These are phyloP conservation scores for Podarcis muralis DNA, from an alignment of 2,113 vertebrate species.

Conservation along the genomic window DNA sequence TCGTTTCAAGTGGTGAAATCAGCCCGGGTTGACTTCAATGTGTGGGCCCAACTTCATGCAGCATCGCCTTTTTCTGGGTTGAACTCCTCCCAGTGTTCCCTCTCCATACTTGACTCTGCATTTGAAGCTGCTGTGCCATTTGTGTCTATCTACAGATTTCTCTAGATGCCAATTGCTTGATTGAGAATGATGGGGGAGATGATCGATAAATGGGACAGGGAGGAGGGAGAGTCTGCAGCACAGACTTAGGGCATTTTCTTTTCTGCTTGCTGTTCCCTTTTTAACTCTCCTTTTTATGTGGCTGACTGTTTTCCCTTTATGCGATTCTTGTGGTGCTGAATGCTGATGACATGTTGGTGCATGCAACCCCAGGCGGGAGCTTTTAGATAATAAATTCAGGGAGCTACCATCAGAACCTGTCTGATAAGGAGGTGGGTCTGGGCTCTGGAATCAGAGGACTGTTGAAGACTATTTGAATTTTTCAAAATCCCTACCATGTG, in stretches of 20 bases:
- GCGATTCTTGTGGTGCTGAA: constrained; percentile 63
- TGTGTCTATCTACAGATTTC: neutral
- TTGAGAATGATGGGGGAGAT: constrained; percentile 35
- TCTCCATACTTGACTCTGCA: rapidly evolving
- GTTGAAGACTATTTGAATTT: constrained; percentile 31
- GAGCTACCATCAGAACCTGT: constrained; percentile 18
- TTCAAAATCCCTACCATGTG: neutral
- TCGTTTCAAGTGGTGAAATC: neutral
- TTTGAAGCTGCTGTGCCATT: rapidly evolving
- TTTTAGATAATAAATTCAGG: constrained; percentile 47
- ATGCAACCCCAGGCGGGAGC: constrained; percentile 31
- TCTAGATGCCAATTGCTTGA: neutral
- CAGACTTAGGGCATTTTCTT: constrained; percentile 77
- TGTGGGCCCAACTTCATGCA: neutral
- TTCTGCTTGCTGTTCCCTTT: constrained; percentile 72
- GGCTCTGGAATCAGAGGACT: constrained; percentile 36
- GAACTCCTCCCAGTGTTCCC: constrained; percentile 18
- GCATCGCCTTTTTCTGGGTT: neutral
- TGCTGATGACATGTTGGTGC: constrained; percentile 72
- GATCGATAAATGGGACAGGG: constrained; percentile 65
- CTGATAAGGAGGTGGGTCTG: constrained; percentile 29
- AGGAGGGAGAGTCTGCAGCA: constrained; percentile 64
- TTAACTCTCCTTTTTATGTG: constrained; percentile 73
- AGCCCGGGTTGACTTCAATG: neutral
- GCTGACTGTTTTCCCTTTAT: constrained; percentile 62